Evolutionary conservation across 2,797 vertebrate species (phyloP).

Genomic region (Enteromius paludinosus): DNA sequence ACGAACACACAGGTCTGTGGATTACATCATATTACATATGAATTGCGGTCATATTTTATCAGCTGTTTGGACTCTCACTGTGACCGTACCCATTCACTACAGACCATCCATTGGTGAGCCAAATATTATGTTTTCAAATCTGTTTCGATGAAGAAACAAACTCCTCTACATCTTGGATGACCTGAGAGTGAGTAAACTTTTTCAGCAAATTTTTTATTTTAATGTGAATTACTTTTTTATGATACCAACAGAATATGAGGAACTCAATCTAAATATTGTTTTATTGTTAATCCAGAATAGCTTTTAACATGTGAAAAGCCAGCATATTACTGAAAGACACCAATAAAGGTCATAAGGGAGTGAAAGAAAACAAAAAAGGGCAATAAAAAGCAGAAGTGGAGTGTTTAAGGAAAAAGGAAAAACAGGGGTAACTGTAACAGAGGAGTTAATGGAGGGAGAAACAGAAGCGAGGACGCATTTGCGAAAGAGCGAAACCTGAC

Average conservation of each 20-base stretch:
- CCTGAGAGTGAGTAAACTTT: neutral
- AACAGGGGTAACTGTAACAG: neutral
- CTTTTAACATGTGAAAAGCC: neutral
- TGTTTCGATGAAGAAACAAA: neutral
- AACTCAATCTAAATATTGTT: neutral
- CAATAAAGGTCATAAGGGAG: neutral
- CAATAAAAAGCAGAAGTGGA: neutral
- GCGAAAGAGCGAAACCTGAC: conserved; percentile 17
- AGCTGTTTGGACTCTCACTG: neutral
- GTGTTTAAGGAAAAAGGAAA: conserved; percentile 7
- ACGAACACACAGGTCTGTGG: too few species aligned
- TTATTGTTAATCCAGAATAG: neutral
- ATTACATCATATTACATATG: too few species aligned
- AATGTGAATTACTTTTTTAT: neutral
- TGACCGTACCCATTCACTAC: neutral
- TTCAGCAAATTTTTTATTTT: neutral
- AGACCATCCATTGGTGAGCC: neutral
- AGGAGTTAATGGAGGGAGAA: conserved; percentile 13
- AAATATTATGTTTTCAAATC: neutral
- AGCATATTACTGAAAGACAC: neutral
- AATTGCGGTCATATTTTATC: neutral
- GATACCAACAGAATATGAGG: neutral
- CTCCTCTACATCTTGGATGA: neutral
- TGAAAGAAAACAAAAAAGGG: neutral
- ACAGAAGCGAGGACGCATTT: neutral